Evolutionary conservation across 2,797 vertebrate genomes (phyloP).

Genomic region (Pelodytes ibericus): DNA sequence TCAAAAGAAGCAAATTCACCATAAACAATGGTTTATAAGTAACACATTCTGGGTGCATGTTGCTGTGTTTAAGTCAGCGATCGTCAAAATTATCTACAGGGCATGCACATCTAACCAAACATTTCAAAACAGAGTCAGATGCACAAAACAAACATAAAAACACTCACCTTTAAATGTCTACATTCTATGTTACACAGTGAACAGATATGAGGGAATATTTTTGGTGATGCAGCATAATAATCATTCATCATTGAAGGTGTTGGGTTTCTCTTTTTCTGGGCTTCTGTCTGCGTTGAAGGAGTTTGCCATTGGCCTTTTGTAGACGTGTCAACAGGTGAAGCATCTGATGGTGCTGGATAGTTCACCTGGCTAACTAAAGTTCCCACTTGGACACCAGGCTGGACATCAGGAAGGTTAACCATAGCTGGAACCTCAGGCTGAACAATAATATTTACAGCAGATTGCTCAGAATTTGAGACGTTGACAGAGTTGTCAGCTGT

Average conservation of each 20-base stretch:
- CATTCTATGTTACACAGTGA: constrained; percentile 94
- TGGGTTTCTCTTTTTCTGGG: constrained; percentile 76
- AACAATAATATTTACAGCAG: not conserved
- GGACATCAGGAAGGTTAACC: not conserved
- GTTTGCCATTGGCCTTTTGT: constrained; percentile 73
- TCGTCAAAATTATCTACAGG: not conserved
- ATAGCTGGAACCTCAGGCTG: not conserved
- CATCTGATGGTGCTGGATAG: constrained; percentile 56
- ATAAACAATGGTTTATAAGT: too few species aligned
- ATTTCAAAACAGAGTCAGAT: constrained; percentile 22
- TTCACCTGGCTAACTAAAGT: constrained; percentile 57
- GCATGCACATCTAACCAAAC: constrained; percentile 1
- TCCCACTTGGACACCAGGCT: constrained; percentile 43
- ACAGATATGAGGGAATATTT: constrained; percentile 95
- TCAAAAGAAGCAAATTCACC: too few species aligned
- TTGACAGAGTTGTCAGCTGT: not conserved
- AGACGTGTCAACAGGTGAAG: constrained; percentile 33
- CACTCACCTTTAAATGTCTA: constrained; percentile 92
- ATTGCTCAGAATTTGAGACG: not conserved
- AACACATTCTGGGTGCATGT: too few species aligned
- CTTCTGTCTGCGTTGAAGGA: constrained; percentile 62
- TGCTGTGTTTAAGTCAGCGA: too few species aligned
- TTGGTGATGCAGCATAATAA: constrained; percentile 87
- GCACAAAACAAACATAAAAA: constrained; percentile 60
- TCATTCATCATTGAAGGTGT: constrained; percentile 89